phyloP scores from a whole-genome alignment of 2,797 vertebrate species.

The Anguilla obscura region DNA sequence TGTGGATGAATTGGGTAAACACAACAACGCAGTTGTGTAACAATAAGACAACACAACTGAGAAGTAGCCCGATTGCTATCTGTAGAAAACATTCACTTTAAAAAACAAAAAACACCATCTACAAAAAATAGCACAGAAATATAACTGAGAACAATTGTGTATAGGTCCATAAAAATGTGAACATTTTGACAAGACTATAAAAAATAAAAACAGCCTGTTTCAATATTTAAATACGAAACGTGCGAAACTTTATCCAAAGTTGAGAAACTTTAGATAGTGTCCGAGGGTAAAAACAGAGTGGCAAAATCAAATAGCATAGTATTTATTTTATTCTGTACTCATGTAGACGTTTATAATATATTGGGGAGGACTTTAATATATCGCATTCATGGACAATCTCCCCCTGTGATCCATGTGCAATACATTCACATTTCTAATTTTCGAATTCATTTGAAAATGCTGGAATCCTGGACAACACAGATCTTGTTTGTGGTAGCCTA shows the following conservation, averaged over 20 bases:
- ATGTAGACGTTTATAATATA: not conserved
- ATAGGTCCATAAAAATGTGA: not conserved
- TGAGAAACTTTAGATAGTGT: not conserved
- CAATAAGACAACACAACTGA: too few relatives aligned
- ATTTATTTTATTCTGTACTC: not conserved
- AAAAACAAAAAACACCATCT: not conserved
- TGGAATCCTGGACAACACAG: not conserved
- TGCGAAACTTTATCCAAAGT: not conserved
- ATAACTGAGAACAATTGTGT: not conserved
- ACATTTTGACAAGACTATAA: not conserved
- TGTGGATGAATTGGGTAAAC: not conserved
- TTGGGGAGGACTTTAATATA: not conserved
- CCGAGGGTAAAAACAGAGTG: not conserved
- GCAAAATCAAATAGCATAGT: not conserved
- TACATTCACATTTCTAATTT: not conserved
- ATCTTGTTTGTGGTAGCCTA: not conserved
- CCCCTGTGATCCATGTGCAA: not conserved
- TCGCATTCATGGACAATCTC: not conserved
- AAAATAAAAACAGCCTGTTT: not conserved
- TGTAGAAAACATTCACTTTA: not conserved
- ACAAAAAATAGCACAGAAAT: not conserved
- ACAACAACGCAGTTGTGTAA: not conserved
- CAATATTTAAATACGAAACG: not conserved
- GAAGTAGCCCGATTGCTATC: too few relatives aligned
- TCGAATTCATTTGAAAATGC: not conserved